Evolutionary conservation across 2,888 invertebrate species (phyloP).

Genomic region (Ephialtes manifestator): DNA sequence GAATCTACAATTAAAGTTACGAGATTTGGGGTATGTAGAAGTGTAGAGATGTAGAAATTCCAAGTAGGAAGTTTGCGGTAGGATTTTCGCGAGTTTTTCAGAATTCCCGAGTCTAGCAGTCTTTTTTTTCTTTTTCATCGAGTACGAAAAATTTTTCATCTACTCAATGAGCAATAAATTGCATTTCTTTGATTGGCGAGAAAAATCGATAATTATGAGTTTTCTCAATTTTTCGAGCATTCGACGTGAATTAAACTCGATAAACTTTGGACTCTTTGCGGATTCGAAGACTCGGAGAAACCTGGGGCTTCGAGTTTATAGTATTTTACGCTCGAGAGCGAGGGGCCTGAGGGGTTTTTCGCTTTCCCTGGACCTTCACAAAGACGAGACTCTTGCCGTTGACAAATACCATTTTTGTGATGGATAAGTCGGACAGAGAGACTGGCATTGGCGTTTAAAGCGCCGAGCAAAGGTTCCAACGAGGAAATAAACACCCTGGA

Average conservation of each 20-base stretch:
- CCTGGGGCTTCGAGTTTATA: background rate
- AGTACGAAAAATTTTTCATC: background rate
- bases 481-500: slow-evolving; percentile 3
- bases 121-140: background rate
- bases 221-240: slow-evolving; percentile 1
- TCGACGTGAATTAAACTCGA: background rate
- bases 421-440: slow-evolving; percentile 65
- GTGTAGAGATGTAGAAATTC: slow-evolving; percentile 5
- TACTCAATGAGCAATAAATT: background rate
- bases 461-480: background rate
- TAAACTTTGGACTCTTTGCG: background rate
- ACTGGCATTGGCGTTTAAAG: slow-evolving; percentile 29
- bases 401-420: slow-evolving; percentile 56
- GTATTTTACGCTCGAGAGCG: background rate
- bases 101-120: background rate
- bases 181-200: background rate
- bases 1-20: background rate
- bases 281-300: background rate
- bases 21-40: slow-evolving; percentile 16
- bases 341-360: background rate
- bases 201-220: background rate
- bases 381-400: slow-evolving; percentile 28
- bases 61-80: background rate
- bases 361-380: background rate
- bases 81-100: background rate